Evolutionary conservation across 1,140 invertebrate genomes (phyloP), one percentile per base, ranked within the genome.

Genomic region (Pseudoatta argentina): DNA sequence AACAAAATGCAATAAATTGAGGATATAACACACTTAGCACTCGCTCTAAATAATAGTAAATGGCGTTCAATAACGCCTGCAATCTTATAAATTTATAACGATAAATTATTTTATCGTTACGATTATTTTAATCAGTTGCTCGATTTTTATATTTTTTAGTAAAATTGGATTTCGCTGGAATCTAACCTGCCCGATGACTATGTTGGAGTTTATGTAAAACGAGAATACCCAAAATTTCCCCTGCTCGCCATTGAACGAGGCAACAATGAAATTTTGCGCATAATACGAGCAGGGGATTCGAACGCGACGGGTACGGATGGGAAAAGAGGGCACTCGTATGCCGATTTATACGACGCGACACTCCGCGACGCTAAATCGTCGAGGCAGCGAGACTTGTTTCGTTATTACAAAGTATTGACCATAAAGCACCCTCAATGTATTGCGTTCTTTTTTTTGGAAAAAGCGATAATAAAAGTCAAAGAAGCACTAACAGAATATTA

Each of bases 221-320:
- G 85, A 86, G 82, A 89, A 90, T 85, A 77, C 64, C 51, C 81
- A 64, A 86, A 79, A 76, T 79, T 76, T 63, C 86, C 53, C 88
- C 78, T 81, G 71, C 72, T 51, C 64, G 86, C 86, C 63, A 86
- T 83, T 90, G 87, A 86, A 48, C 61, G 57, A 57, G 66, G 48
- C 89, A 88, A 90, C 88, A 90, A 90, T 91, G 64, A 88, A 82
- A 66, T 90, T 86, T 90, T 90, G 83, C 90, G 87, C 89, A 91
- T 91, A 90, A 90, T 91, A 88, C 89, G 86, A 16, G 55, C 61
- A 69, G 44, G 53, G 72, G 57, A 79, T 67, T 82, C 67, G 82
- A 86, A 86, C 64, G 75, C 48, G 67, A 87, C 51, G 85, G 85
- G 61, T 51, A 53, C 24, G 72, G 51, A 71, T 82, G 81, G 88